Conservation (phyloP, 2,797 vertebrate genomes). For the Limnodromus scolopaceus region DNA sequence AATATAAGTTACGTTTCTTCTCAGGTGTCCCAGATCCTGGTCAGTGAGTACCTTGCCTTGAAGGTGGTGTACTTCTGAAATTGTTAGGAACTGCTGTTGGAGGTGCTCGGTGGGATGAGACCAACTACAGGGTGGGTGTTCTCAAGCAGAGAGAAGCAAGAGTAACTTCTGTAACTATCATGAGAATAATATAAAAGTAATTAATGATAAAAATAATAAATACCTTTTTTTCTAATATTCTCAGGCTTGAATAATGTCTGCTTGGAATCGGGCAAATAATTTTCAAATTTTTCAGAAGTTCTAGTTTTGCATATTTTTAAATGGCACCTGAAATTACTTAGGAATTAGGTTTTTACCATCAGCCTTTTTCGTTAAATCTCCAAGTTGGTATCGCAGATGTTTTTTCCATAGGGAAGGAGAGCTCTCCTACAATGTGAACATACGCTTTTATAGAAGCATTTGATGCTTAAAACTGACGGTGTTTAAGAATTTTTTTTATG, state of each 20-base stretch:
- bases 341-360: background rate
- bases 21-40: background rate
- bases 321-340: background rate
- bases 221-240: background rate
- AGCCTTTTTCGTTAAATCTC: background rate
- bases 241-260: background rate
- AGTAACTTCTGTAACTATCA: background rate
- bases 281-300: background rate
- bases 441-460: background rate
- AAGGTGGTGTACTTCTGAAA: background rate
- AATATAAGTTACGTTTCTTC: background rate
- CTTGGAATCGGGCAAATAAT: background rate
- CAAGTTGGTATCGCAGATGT: background rate
- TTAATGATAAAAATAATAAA: background rate
- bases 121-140: rapidly evolving
- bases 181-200: background rate
- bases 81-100: background rate
- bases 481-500: background rate
- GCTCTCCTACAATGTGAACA: background rate
- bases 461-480: background rate
- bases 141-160: background rate
- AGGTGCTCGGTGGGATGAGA: background rate
- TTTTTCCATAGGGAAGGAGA: background rate
- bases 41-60: background rate
- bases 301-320: background rate